Conservation (phyloP, 2,797 vertebrate genomes). For the Eutrigla gurnardus region DNA sequence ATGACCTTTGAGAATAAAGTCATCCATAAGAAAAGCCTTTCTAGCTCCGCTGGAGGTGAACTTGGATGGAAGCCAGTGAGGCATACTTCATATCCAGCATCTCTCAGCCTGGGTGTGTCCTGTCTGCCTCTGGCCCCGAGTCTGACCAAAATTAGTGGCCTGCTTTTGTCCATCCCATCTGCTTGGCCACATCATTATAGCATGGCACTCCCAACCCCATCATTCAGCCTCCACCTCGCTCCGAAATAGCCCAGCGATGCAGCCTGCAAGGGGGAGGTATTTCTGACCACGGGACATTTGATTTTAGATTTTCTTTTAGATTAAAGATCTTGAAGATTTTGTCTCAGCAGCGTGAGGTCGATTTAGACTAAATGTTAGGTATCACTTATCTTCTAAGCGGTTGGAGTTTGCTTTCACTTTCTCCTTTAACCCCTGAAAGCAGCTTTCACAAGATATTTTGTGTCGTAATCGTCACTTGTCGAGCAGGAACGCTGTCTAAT, state of each 20-base stretch:
- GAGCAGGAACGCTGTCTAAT: constrained; percentile 14
- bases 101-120: constrained; percentile 80
- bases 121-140: constrained; percentile 65
- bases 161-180: constrained; percentile 77
- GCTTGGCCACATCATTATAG: constrained; percentile 84
- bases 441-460: constrained; percentile 10
- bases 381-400: not conserved
- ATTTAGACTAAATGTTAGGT: not conserved
- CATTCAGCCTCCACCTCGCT: constrained; percentile 72
- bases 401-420: not conserved
- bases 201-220: constrained; percentile 68
- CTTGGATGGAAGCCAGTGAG: constrained; percentile 20
- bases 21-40: not conserved
- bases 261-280: constrained; percentile 32
- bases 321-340: constrained; percentile 9
- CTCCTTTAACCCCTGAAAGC: constrained; percentile 6
- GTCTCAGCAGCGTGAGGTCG: not conserved
- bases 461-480: constrained; percentile 6
- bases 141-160: constrained; percentile 85
- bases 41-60: constrained; percentile 32
- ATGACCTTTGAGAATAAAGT: not conserved
- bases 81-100: constrained; percentile 50
- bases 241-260: constrained; percentile 71
- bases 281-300: constrained; percentile 54
- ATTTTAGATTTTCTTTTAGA: constrained; percentile 22